phyloP scores from a whole-genome alignment of 2,113 vertebrate species.

The Cepphus grylle region DNA sequence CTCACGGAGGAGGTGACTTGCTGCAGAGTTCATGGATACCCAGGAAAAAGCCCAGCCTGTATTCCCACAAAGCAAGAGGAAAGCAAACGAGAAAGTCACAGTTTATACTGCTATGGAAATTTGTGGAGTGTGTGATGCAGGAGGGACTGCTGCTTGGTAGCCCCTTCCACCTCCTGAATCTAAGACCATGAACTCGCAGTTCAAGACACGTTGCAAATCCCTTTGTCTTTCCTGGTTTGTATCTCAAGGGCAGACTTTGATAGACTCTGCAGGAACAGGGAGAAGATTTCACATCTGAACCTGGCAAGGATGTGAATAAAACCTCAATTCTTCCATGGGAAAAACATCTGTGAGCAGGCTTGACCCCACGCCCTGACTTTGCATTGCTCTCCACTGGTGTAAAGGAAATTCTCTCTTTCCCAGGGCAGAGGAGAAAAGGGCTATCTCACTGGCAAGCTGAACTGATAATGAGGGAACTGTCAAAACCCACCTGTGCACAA shows the following conservation, averaged over 20 bases:
- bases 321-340: neutral
- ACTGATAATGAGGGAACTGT: neutral
- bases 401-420: neutral
- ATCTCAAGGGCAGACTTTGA: neutral
- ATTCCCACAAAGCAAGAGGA: neutral
- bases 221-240: neutral
- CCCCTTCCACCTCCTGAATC: neutral
- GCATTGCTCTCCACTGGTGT: neutral
- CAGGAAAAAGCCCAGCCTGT: neutral
- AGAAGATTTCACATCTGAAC: neutral
- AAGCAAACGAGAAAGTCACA: neutral
- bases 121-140: neutral
- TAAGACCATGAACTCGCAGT: neutral
- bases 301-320: neutral
- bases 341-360: neutral
- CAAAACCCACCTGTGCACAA: neutral
- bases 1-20: neutral
- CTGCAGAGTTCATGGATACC: neutral
- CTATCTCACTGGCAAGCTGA: neutral
- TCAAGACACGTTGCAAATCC: neutral
- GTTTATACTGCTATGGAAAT: neutral
- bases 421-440: neutral
- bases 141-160: neutral
- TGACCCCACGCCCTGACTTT: neutral
- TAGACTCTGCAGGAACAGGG: neutral